A percentile compares a stretch with the other conserved stretches of the same genome.
Evolutionary conservation across 2,888 invertebrate species (phyloP).

Genomic region (Portevinia maculata): DNA sequence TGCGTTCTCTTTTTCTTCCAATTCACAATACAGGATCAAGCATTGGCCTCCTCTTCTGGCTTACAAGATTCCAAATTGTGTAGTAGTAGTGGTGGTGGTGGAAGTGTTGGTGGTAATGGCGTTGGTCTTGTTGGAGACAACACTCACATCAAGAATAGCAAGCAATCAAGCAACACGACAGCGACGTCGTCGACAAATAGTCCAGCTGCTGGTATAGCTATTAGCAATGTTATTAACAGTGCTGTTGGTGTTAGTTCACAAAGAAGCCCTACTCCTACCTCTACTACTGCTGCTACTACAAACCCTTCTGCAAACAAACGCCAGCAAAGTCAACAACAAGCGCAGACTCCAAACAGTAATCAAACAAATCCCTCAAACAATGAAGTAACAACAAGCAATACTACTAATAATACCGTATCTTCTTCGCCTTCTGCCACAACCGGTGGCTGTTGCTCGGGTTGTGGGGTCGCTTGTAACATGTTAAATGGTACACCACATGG

Average conservation of each 20-base stretch:
- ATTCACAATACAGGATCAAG: slow-evolving; percentile 76
- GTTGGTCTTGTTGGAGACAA: slow-evolving; percentile 68
- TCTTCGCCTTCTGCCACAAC: slow-evolving; percentile 75
- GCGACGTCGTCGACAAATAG: slow-evolving; percentile 68
- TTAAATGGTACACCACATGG: slow-evolving; percentile 90
- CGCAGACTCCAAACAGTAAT: slow-evolving; percentile 59
- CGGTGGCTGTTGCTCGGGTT: slow-evolving; percentile 83
- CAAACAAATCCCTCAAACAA: slow-evolving; percentile 65
- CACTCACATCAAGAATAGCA: slow-evolving; percentile 69
- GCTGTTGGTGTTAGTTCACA: slow-evolving; percentile 50
- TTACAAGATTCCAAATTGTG: slow-evolving; percentile 76
- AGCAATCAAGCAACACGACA: slow-evolving; percentile 70
- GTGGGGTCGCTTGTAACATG: slow-evolving; percentile 90
- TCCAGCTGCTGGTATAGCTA: slow-evolving; percentile 65
- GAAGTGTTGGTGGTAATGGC: slow-evolving; percentile 54
- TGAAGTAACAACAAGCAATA: slow-evolving; percentile 62
- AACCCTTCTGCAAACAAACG: slow-evolving; percentile 65
- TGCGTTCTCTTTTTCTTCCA: slow-evolving; percentile 72
- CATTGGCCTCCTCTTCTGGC: slow-evolving; percentile 76
- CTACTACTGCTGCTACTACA: slow-evolving; percentile 50
- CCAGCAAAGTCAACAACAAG: slow-evolving; percentile 74
- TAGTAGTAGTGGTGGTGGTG: slow-evolving; percentile 61
- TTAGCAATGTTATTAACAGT: slow-evolving; percentile 41
- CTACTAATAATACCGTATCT: slow-evolving; percentile 53
- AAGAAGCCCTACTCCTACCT: slow-evolving; percentile 60